A percentile compares a stretch with the other conserved stretches of the same genome.
Conservation (phyloP, 2,888 invertebrate species). For the Rhodophaea formosa region DNA sequence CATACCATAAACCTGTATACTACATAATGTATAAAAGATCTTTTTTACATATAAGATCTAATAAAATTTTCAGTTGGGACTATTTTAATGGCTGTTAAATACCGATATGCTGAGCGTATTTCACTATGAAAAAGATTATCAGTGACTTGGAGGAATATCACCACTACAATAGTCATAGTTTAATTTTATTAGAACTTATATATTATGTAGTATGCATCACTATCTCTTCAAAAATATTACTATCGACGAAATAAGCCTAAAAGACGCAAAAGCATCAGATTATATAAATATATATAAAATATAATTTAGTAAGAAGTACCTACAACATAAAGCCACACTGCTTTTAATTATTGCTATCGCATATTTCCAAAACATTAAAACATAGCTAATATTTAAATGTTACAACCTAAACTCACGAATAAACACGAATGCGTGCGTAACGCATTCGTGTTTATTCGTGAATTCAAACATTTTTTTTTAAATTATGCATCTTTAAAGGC, state of each 20-base stretch:
- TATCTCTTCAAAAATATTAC: not conserved
- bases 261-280: not conserved
- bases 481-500: not conserved
- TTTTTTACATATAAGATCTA: no score
- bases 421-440: no score
- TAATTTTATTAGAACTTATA: not conserved
- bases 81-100: no score
- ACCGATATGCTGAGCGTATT: no score
- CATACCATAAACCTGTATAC: not conserved
- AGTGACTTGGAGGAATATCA: no score
- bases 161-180: not conserved
- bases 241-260: not conserved
- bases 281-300: not conserved
- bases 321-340: not conserved
- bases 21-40: not conserved
- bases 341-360: conserved; percentile 1
- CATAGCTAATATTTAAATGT: not conserved
- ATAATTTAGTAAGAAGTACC: conserved; percentile 1
- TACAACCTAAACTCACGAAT: not conserved
- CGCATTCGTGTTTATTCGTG: not conserved
- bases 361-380: not conserved
- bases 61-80: no score
- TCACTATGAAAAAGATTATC: no score
- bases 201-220: not conserved
- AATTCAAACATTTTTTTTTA: not conserved